Evolutionary conservation across 2,888 invertebrate species (phyloP).

Genomic region (Cheilosia vernalis): DNA sequence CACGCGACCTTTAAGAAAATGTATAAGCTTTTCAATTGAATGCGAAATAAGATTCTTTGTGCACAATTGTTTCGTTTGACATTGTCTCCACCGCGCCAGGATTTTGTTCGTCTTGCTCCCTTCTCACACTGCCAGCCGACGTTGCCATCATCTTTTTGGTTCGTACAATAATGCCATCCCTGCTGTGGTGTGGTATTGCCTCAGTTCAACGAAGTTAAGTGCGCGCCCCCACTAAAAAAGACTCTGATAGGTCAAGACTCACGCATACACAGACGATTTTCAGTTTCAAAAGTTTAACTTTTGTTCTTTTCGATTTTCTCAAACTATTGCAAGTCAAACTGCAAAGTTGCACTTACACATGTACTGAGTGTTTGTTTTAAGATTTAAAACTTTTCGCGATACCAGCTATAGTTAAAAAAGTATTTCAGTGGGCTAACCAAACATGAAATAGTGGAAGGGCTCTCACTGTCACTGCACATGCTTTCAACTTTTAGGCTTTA

Average conservation of each 20-base stretch:
- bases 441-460: background rate
- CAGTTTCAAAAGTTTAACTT: conserved; percentile 50
- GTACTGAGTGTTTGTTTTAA: conserved; percentile 30
- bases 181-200: conserved; percentile 7
- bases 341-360: conserved; percentile 46
- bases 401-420: background rate
- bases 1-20: conserved; percentile 64
- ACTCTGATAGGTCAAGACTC: conserved; percentile 68
- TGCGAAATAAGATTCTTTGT: conserved; percentile 62
- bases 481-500: too few species aligned
- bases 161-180: conserved; percentile 32
- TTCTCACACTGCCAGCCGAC: conserved; percentile 16
- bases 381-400: conserved; percentile 37
- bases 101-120: background rate
- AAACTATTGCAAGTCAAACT: conserved; percentile 42
- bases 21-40: conserved; percentile 55
- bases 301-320: background rate
- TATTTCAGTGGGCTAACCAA: conserved; percentile 7
- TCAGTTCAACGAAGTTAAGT: conserved; percentile 60
- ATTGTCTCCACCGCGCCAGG: background rate
- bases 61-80: conserved; percentile 39
- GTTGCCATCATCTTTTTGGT: conserved; percentile 23
- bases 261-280: conserved; percentile 33
- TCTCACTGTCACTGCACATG: too few species aligned
- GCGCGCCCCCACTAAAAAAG: conserved; percentile 52